Percentiles rank a stretch among this genome's conserved stretches.
Evolutionary conservation across 2,797 vertebrate genomes (phyloP).

Genomic region (Cossypha heuglini): DNA sequence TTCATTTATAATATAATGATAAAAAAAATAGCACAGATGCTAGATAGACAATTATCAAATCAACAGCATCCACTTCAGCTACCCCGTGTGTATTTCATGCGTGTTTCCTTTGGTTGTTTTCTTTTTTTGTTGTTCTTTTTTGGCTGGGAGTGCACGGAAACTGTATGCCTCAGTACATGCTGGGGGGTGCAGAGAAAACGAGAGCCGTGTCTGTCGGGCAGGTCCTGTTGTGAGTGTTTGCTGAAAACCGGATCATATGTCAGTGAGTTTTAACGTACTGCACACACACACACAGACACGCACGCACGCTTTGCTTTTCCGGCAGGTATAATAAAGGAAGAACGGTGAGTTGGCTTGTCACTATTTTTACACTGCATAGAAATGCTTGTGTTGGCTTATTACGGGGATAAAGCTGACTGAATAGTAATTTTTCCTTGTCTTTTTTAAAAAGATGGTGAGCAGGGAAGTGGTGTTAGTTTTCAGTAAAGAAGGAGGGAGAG

Average conservation of each 20-base stretch:
- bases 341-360: neutral
- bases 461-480: constrained; percentile 20
- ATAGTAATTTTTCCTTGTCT: constrained; percentile 18
- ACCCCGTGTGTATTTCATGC: neutral
- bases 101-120: neutral
- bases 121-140: neutral
- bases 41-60: constrained; percentile 1
- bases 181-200: neutral
- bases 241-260: neutral
- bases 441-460: neutral
- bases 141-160: neutral
- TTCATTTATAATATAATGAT: constrained; percentile 36
- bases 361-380: neutral
- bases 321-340: constrained; percentile 39
- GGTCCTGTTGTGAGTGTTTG: constrained; percentile 1
- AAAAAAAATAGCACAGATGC: constrained; percentile 19
- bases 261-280: neutral
- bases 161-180: neutral
- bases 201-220: neutral
- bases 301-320: neutral
- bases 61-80: neutral
- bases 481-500: neutral
- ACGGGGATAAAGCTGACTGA: constrained; percentile 27
- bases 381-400: constrained; percentile 2
- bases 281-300: no score